phyloP scores from a whole-genome alignment of 1,140 invertebrate species.

The Polypedilum vanderplanki region DNA sequence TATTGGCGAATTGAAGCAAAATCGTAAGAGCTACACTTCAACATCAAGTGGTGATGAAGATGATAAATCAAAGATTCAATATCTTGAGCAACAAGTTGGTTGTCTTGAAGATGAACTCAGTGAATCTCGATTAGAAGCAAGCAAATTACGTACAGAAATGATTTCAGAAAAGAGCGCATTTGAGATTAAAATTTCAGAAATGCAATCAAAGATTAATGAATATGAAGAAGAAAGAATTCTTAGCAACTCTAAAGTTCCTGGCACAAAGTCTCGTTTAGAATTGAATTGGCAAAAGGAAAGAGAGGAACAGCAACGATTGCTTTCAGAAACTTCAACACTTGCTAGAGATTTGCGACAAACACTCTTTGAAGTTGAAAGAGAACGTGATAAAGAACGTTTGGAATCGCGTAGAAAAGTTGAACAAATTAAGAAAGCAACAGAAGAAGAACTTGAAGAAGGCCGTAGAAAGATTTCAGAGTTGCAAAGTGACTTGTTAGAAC shows the following conservation, averaged over 20 bases:
- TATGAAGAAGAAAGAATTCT: conserved; percentile 76
- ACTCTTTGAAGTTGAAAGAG: conserved; percentile 78
- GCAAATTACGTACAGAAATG: conserved; percentile 81
- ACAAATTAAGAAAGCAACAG: conserved; percentile 71
- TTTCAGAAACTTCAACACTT: conserved; percentile 85
- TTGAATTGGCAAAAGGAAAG: conserved; percentile 93
- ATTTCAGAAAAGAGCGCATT: conserved; percentile 80
- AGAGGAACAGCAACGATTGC: conserved; percentile 80
- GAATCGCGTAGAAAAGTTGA: conserved; percentile 79
- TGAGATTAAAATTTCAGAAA: conserved; percentile 81
- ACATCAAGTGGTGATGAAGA: conserved; percentile 47
- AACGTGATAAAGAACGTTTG: conserved; percentile 79
- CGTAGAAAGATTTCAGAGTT: conserved; percentile 73
- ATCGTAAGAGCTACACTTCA: conserved; percentile 44
- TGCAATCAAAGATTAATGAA: conserved; percentile 88
- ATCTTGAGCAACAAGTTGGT: conserved; percentile 69
- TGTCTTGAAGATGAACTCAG: conserved; percentile 84
- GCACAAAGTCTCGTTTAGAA: conserved; percentile 81
- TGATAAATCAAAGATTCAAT: conserved; percentile 55
- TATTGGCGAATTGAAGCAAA: conserved; percentile 63
- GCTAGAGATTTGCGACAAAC: conserved; percentile 82
- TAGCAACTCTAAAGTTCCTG: conserved; percentile 75
- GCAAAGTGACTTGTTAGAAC: conserved; percentile 78
- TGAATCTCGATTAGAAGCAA: conserved; percentile 70
- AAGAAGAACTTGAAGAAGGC: conserved; percentile 84